Conservation (phyloP, 92 coral and sea anemone species). For the Galaxea fascicularis region DNA sequence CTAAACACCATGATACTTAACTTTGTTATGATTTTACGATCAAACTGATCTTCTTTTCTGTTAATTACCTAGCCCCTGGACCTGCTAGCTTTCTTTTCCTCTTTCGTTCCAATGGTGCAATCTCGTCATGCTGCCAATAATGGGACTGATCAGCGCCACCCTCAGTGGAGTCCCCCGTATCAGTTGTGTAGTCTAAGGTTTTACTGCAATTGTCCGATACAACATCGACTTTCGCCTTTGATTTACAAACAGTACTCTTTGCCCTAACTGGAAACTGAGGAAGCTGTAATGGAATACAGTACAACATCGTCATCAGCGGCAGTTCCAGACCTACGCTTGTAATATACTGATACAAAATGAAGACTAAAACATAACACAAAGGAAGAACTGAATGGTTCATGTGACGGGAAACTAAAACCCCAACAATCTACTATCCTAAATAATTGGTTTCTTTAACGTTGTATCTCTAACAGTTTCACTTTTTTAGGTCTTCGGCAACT, state of each 20-base stretch:
- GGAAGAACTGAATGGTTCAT: too few species aligned
- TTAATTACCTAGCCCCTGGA: constrained; percentile 9
- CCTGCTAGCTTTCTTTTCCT: constrained; percentile 56
- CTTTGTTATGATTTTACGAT: background rate
- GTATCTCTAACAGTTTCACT: too few species aligned
- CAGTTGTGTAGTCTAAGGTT: constrained; percentile 42
- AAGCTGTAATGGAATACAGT: constrained; percentile 31
- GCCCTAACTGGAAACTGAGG: constrained; percentile 66
- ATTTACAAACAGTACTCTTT: constrained; percentile 31
- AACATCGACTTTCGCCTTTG: constrained; percentile 40
- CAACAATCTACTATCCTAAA: too few species aligned
- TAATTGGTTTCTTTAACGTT: too few species aligned
- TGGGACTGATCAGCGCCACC: constrained; percentile 52
- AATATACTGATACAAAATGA: background rate
- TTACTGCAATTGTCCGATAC: constrained; percentile 27
- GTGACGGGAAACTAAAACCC: too few species aligned
- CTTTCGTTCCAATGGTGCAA: constrained; percentile 25
- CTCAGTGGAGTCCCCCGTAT: constrained; percentile 13
- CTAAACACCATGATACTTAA: background rate
- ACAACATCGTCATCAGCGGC: background rate
- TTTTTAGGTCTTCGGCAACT: too few species aligned
- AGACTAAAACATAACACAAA: background rate
- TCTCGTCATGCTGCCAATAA: constrained; percentile 57
- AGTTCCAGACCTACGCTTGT: background rate
- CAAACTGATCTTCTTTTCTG: background rate